Evolutionary conservation across 2,888 invertebrate species (phyloP).

Genomic region (Eupithecia vulgata): DNA sequence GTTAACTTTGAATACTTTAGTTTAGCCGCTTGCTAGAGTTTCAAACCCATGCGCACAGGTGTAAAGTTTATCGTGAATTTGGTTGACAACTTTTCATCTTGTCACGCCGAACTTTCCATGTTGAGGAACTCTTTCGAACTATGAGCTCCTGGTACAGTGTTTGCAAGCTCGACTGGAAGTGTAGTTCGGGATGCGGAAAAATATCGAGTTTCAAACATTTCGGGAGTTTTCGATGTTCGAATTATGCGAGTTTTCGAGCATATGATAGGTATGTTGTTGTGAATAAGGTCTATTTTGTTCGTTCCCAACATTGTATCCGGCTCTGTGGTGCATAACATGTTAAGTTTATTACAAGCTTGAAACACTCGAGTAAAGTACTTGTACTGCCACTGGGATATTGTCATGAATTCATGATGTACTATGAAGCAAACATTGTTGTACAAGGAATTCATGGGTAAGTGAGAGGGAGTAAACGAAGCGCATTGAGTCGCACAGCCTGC

Average conservation of each 20-base stretch:
- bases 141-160: slow-evolving; percentile 42
- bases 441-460: not conserved
- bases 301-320: not conserved
- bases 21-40: not conserved
- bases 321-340: slow-evolving; percentile 7
- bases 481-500: not conserved
- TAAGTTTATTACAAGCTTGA: slow-evolving; percentile 12
- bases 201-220: slow-evolving; percentile 6
- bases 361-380: slow-evolving; percentile 4
- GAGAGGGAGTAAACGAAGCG: not conserved
- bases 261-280: not conserved
- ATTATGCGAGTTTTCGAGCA: slow-evolving; percentile 3
- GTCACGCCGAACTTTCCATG: slow-evolving; percentile 41
- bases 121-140: slow-evolving; percentile 36
- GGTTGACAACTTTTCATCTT: slow-evolving; percentile 37
- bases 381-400: slow-evolving; percentile 1
- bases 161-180: slow-evolving; percentile 31
- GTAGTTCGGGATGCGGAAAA: slow-evolving; percentile 15
- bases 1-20: not conserved
- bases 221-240: not conserved
- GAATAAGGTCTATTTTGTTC: not conserved
- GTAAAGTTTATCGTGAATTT: slow-evolving; percentile 15
- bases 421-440: slow-evolving; percentile 1
- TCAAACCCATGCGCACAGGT: not conserved
- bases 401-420: slow-evolving; percentile 13